phyloP scores from a whole-genome alignment of 2,888 invertebrate species.

The Scrobipalpa atriplicella region DNA sequence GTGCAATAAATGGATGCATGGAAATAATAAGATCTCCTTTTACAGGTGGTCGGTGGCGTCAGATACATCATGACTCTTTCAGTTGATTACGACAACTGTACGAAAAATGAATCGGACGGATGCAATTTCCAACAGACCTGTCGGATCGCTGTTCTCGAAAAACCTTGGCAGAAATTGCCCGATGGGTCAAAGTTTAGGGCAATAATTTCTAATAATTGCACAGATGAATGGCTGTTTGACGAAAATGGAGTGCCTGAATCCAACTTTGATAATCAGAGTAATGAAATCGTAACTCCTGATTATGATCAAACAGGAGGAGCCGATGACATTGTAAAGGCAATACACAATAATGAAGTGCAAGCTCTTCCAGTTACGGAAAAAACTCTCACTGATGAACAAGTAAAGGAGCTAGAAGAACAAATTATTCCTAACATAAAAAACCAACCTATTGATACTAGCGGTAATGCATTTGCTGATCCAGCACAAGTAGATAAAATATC shows the following conservation, averaged over 20 bases:
- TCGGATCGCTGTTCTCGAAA: conserved; percentile 84
- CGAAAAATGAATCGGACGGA: conserved; percentile 46
- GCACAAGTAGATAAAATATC: background rate
- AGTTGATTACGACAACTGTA: conserved; percentile 76
- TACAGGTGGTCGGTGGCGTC: conserved; percentile 83
- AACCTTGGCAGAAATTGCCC: conserved; percentile 84
- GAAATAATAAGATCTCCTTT: conserved; percentile 39
- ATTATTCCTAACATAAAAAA: conserved; percentile 54
- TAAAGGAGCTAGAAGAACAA: conserved; percentile 69
- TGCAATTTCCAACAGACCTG: conserved; percentile 75
- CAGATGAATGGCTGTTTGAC: conserved; percentile 78
- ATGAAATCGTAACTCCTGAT: conserved; percentile 51
- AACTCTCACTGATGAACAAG: conserved; percentile 56
- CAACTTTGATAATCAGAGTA: conserved; percentile 44
- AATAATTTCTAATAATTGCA: conserved; percentile 86
- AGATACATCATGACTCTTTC: conserved; percentile 81
- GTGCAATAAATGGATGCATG: background rate
- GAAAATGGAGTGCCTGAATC: conserved; percentile 54
- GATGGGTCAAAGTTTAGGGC: conserved; percentile 83
- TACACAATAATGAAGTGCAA: conserved; percentile 57
- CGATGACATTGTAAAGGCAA: conserved; percentile 59
- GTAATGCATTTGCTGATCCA: background rate
- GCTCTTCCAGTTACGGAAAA: conserved; percentile 52
- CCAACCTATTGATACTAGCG: background rate
- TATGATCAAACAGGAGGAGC: conserved; percentile 43